phyloP scores from a whole-genome alignment of 2,888 invertebrate species.

The Polyommatus icarus region DNA sequence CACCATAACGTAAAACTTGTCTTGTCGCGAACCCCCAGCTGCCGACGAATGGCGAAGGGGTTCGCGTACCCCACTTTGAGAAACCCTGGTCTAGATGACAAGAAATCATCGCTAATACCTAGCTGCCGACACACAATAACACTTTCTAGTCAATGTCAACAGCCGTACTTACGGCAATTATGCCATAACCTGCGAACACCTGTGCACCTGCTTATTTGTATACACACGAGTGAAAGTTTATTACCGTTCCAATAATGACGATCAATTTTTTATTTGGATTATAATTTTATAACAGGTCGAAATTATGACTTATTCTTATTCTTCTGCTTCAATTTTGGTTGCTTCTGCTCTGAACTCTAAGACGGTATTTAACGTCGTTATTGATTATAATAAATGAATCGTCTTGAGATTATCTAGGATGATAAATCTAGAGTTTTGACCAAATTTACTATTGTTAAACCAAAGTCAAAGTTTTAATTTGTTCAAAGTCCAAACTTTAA shows the following conservation, averaged over 20 bases:
- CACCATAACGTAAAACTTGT: no score
- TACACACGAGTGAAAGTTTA: conserved; percentile 24
- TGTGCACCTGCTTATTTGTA: conserved; percentile 29
- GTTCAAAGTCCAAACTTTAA: no score
- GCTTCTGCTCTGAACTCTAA: neutral
- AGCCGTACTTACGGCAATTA: conserved; percentile 18
- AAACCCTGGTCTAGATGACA: no score
- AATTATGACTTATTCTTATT: neutral
- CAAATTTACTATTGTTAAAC: no score
- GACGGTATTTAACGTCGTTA: neutral
- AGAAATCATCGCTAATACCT: neutral
- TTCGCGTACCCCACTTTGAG: no score
- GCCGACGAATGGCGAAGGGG: no score
- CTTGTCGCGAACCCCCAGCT: no score
- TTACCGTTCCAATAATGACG: neutral
- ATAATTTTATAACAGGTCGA: neutral
- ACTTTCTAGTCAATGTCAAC: conserved; percentile 29
- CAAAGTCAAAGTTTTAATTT: no score
- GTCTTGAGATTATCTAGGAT: no score
- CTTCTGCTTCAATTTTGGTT: neutral
- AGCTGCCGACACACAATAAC: neutral
- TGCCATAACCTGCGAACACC: conserved; percentile 25
- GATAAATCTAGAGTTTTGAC: no score
- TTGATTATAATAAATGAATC: neutral
- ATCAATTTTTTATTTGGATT: conserved; percentile 3